phyloP scores from a whole-genome alignment of 2,113 vertebrate species.

The Lepisosteus oculatus region DNA sequence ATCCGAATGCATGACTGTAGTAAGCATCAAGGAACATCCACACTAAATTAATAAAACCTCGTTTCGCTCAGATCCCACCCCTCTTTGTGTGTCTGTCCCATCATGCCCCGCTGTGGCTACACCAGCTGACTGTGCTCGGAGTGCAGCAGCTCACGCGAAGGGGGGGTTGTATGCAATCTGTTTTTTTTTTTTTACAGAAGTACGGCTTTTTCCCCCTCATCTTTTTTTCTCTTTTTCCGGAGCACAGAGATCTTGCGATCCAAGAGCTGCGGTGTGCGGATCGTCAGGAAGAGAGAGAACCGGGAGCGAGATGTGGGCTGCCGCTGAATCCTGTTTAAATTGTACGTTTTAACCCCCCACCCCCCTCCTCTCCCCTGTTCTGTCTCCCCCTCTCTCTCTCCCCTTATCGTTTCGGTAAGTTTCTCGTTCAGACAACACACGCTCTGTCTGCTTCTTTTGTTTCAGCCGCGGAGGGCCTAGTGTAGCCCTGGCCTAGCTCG shows the following conservation, averaged over 20 bases:
- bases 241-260: not conserved
- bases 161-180: slow-evolving; percentile 10
- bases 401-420: slow-evolving; percentile 57
- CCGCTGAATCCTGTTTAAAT: slow-evolving; percentile 27
- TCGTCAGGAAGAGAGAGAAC: slow-evolving; percentile 7
- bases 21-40: too few species aligned
- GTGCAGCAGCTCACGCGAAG: slow-evolving; percentile 15
- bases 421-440: slow-evolving; percentile 35
- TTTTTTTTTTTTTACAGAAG: not conserved
- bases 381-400: too few species aligned
- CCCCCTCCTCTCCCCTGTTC: slow-evolving; percentile 20
- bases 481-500: not conserved
- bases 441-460: slow-evolving; percentile 31
- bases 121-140: slow-evolving; percentile 30
- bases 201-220: slow-evolving; percentile 8
- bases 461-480: slow-evolving; percentile 42
- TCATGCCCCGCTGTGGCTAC: slow-evolving; percentile 35
- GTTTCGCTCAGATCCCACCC: not conserved
- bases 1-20: too few species aligned
- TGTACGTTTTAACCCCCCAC: slow-evolving; percentile 31
- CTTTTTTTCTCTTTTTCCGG: slow-evolving; percentile 11
- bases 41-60: not conserved
- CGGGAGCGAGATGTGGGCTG: slow-evolving; percentile 33
- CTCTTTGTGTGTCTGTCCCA: slow-evolving; percentile 35
- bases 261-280: not conserved